Conservation (phyloP, 2,888 invertebrate genomes). For the Eulithis testata region DNA sequence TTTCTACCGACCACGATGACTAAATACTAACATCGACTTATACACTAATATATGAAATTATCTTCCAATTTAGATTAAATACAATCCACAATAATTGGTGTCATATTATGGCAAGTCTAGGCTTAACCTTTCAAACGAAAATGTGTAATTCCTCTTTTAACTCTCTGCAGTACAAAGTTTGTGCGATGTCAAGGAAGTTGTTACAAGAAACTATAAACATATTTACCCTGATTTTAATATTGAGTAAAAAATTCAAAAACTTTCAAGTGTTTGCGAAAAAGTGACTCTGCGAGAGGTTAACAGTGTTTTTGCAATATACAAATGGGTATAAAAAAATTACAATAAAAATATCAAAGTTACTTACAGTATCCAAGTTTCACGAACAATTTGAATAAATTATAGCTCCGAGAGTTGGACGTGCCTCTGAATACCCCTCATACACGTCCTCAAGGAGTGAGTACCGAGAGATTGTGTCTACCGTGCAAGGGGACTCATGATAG, state of each 20-base stretch:
- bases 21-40: constrained; percentile 77
- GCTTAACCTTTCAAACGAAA: constrained; percentile 38
- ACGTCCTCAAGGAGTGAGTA: background rate
- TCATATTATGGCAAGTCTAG: constrained; percentile 61
- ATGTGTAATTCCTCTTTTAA: constrained; percentile 23
- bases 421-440: background rate
- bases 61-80: constrained; percentile 29
- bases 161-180: constrained; percentile 30
- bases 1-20: constrained; percentile 78
- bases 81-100: constrained; percentile 65
- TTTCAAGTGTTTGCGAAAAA: constrained; percentile 42
- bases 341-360: constrained; percentile 50
- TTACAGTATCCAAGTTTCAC: constrained; percentile 48
- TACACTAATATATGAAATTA: constrained; percentile 54
- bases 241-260: constrained; percentile 71
- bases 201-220: constrained; percentile 52
- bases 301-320: constrained; percentile 47
- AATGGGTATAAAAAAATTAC: constrained; percentile 44
- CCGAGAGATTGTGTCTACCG: background rate
- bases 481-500: background rate
- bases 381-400: constrained; percentile 42
- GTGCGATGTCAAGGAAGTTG: constrained; percentile 33
- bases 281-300: constrained; percentile 42
- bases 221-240: constrained; percentile 69
- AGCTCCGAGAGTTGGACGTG: constrained; percentile 26